Evolutionary conservation across 2,113 vertebrate species (phyloP), one percentile per base, ranked within the genome.

Genomic region (Megaleporinus macrocephalus): DNA sequence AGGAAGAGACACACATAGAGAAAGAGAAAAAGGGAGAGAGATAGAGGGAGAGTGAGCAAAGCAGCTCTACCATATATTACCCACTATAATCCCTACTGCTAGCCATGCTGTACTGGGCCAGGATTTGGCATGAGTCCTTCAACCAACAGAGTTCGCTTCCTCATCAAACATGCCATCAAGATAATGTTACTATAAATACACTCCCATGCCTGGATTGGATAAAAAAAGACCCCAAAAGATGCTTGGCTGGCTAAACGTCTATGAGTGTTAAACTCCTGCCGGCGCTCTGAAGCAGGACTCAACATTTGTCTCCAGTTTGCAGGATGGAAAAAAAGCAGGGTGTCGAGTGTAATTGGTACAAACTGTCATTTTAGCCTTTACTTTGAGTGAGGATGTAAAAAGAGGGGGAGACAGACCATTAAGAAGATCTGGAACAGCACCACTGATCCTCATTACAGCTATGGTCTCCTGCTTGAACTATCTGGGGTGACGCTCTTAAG

Each of bases 391-490:
- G 76, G 68, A 83, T 87, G 24, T 24, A 61, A 79, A 73, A 84
- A 72, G 84, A 87, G 44, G 55, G 85, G 87, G 55, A 82, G 84
- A 86, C 63, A 71, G 49, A 78, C 88, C 85, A 89, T 89, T 85
- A 90, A 83, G 82, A 76, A 69, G 84, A 87, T 88, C 72, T 79
- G 71, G 24, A 83, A 76, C 71, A 36, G 59, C 51, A 80, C 75
- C 47, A 77, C 79, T 75, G 84, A 89, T 89, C 73, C 86, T 88
- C 79, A 90, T 91, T 90, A 90, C 30, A 83, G 83, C 26, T 0
- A 86, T 88, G 73, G 90, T 84, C 73, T 81, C 84, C 83, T 49
- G 65, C 68, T 80, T 72, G 55, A 62, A 33, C 73, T 26, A 29
- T 63, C 57, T 51, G 73, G 74, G 76, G 55, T 53, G 73, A 29